Evolutionary conservation across 2,888 invertebrate species (phyloP).

Genomic region (Bugulina stolonifera): DNA sequence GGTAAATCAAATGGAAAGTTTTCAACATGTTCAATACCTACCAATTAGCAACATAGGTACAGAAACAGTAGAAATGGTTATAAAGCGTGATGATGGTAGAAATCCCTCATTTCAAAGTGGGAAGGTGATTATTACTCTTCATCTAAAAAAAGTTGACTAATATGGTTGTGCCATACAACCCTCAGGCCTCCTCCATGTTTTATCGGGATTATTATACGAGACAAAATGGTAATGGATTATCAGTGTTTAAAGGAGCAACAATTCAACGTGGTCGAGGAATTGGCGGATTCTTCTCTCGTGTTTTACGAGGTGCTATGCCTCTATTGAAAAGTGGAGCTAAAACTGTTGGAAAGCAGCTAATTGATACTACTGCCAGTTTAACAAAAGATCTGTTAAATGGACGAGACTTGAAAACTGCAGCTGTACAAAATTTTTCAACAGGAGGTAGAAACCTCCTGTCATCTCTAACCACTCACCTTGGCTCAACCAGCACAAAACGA

Average conservation of each 20-base stretch:
- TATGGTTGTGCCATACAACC: not conserved
- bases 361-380: not conserved
- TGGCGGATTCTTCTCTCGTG: not conserved
- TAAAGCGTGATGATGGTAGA: not conserved
- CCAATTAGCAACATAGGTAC: too few species aligned
- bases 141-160: not conserved
- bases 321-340: not conserved
- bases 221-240: not conserved
- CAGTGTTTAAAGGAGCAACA: not conserved
- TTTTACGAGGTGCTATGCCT: not conserved
- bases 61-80: not conserved
- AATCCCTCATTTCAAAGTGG: not conserved
- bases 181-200: not conserved
- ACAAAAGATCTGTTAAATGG: not conserved
- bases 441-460: not conserved
- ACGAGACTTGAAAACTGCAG: not conserved
- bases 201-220: not conserved
- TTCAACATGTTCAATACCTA: too few species aligned
- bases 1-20: too few species aligned
- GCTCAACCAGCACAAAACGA: not conserved
- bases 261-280: not conserved
- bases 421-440: not conserved
- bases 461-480: not conserved
- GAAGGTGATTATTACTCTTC: not conserved
- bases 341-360: not conserved